These are phyloP conservation scores for Ariopsis seemanni DNA, from an alignment of 2,113 vertebrate species.

Conservation along the genomic window DNA sequence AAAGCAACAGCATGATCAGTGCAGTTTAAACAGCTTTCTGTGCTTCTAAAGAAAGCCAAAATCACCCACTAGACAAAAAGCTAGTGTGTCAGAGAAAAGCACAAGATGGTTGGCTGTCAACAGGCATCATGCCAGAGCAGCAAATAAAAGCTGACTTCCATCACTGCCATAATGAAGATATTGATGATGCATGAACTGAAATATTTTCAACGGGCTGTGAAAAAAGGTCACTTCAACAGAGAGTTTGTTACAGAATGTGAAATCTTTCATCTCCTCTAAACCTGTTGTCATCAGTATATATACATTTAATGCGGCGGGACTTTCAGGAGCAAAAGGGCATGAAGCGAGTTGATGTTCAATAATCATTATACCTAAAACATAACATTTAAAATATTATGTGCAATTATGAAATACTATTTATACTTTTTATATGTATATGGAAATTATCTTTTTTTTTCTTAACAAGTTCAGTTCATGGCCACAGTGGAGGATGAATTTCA, in stretches of 20 bases:
- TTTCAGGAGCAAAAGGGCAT: constrained; percentile 32
- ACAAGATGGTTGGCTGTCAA: constrained; percentile 71
- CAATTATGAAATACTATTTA: background rate
- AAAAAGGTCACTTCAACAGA: constrained; percentile 54
- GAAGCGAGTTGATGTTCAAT: background rate
- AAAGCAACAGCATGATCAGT: background rate
- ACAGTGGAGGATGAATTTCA: background rate
- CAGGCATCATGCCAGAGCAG: constrained; percentile 60
- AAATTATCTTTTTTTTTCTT: background rate
- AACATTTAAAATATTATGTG: background rate
- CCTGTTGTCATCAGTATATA: constrained; percentile 66
- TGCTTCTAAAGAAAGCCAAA: constrained; percentile 64
- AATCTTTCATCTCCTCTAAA: constrained; percentile 68
- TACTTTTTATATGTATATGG: background rate
- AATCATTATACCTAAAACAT: background rate
- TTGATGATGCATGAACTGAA: constrained; percentile 75
- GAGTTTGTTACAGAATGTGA: constrained; percentile 65
- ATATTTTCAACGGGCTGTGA: constrained; percentile 69
- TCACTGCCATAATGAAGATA: constrained; percentile 75
- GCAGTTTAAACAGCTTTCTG: constrained; percentile 49
- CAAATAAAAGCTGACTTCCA: constrained; percentile 72
- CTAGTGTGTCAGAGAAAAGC: constrained; percentile 63
- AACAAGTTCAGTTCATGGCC: background rate
- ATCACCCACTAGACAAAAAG: constrained; percentile 65
- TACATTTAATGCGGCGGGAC: constrained; percentile 65